A percentile compares a stretch with the other conserved stretches of the same genome.
Conservation (phyloP, 2,113 vertebrate genomes). For the Ranitomeya variabilis region DNA sequence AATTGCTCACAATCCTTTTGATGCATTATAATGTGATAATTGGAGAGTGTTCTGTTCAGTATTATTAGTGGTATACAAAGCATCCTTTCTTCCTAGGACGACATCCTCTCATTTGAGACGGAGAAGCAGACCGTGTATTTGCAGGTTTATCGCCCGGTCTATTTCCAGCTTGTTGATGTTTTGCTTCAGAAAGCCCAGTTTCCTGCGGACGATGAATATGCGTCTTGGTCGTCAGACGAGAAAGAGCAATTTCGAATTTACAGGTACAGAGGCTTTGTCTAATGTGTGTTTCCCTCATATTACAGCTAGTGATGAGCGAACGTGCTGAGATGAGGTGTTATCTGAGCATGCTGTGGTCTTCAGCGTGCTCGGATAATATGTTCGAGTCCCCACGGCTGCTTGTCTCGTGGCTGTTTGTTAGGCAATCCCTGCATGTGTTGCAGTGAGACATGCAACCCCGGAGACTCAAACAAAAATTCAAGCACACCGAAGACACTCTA, state of each 20-base stretch:
- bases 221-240: constrained; percentile 94
- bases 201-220: constrained; percentile 92
- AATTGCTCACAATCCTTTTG: neutral
- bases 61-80: neutral
- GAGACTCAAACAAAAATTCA: too few species aligned
- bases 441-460: too few species aligned
- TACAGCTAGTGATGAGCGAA: too few species aligned
- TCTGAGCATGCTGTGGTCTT: too few species aligned
- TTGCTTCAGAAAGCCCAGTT: constrained; percentile 98
- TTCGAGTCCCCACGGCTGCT: too few species aligned
- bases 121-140: constrained; percentile 94
- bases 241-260: constrained; percentile 99
- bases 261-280: constrained; percentile 72
- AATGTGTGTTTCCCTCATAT: neutral
- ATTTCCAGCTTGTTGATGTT: constrained; percentile 98
- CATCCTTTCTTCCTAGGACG: constrained; percentile 76
- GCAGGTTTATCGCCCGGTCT: constrained; percentile 96
- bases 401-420: too few species aligned
- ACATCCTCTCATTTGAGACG: constrained; percentile 94
- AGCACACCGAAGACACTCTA: too few species aligned
- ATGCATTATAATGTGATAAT: neutral
- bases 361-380: too few species aligned
- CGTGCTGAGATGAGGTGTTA: too few species aligned
- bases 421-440: too few species aligned
- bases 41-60: neutral